Base-by-base conservation (phyloP, 2,113 vertebrate species). In the Collichthys lucidus region DNA sequence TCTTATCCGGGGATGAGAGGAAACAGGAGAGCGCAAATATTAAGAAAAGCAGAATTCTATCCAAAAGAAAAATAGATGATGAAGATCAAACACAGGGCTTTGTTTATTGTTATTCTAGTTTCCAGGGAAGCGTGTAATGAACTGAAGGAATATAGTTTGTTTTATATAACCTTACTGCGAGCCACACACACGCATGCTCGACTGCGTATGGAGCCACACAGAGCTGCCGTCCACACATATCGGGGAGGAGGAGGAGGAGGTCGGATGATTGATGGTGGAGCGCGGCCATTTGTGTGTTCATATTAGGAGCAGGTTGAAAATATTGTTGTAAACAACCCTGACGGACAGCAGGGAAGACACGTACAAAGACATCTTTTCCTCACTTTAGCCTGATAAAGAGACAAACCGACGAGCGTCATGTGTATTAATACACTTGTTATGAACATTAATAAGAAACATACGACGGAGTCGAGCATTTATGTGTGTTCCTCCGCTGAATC, bases 51-150 rank as follows among this genome's bases (percentile, higher is more conserved):
- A 59, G 59, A 71, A 83, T 87, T 90, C 74, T 70, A 87, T 84
- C 86, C 85, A 77, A 89, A 90, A 31, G 7, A 35, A n/a, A 79
- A 89, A 89, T 2, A 88, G 79, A 93, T 93, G 94, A 96, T 95
- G 90, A 94, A 95, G 94, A 94, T 95, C 90, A 94, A 94, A 92
- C 83, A 78, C 22, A 11, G 52, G 40, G 81, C 55, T 59, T 73
- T 76, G 85, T 64, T 90, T 88, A 87, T 92, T 92, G 91, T 92
- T 93, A 77, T 92, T 94, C 80, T 42, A 60, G 88, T 86, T 93
- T 85, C 85, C 91, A 93, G 75, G 91, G 88, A 91, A 95, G 91
- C 92, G 82, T 94, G 92, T 94, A 94, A 94, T 94, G 94, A 94
- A 93, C 86, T 92, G 90, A 78, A 88, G 80, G 89, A 91, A 93